Percentiles rank a stretch among this genome's conserved stretches.
Conservation (phyloP, 2,797 vertebrate species). For the Sebastes oblongus region DNA sequence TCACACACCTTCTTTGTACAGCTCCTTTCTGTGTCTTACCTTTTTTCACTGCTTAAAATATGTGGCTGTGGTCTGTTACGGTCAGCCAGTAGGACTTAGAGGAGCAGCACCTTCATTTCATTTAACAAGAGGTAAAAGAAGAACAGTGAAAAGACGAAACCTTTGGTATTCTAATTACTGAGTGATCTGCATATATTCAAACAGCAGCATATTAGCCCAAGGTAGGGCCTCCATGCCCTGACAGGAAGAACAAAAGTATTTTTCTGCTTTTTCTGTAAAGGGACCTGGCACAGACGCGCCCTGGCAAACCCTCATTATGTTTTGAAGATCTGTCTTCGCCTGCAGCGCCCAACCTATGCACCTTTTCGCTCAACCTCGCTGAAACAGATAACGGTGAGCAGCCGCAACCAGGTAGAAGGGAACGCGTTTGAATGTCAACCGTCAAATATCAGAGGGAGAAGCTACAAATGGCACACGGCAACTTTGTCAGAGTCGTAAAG, state of each 20-base stretch:
- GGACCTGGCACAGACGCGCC: constrained; percentile 36
- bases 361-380: constrained; percentile 66
- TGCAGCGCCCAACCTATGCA: constrained; percentile 67
- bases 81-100: constrained; percentile 28
- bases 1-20: neutral
- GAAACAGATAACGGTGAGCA: constrained; percentile 69
- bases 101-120: constrained; percentile 26
- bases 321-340: constrained; percentile 65
- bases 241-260: constrained; percentile 49
- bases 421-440: constrained; percentile 80
- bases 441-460: constrained; percentile 76
- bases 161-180: constrained; percentile 61
- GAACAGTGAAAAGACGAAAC: constrained; percentile 20
- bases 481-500: constrained; percentile 56
- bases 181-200: constrained; percentile 60
- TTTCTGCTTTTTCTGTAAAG: constrained; percentile 54
- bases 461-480: constrained; percentile 67
- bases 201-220: constrained; percentile 41
- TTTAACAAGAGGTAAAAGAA: constrained; percentile 22
- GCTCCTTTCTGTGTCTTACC: neutral
- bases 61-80: constrained; percentile 14
- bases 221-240: constrained; percentile 33
- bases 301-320: constrained; percentile 69
- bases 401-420: constrained; percentile 59
- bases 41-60: constrained; percentile 20